Evolutionary conservation across 2,113 vertebrate genomes (phyloP), one percentile per base, ranked within the genome.

Genomic region (Leucopsar rothschildi): DNA sequence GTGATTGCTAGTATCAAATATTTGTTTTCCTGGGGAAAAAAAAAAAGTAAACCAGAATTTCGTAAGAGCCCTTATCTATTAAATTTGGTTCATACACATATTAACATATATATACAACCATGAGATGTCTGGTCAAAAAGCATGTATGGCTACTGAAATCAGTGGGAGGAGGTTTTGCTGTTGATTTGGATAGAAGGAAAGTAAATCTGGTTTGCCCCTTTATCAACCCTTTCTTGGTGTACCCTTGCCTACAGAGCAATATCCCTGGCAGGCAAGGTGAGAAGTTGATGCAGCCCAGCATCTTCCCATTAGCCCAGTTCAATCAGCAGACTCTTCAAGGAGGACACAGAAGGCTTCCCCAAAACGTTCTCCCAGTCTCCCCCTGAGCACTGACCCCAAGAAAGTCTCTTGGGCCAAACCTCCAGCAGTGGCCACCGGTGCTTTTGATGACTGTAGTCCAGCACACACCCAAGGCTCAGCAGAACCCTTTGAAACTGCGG

Each of bases 301-400:
- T 22, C 65, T 42, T 35, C 49, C 40, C 40, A 69, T 47, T 59
- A 44, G 27, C 49, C 57, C 14, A 20, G n/a, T 68, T 76, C 2
- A 3, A 64, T 23, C 42, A 47, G 45, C 20, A 56, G 37, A 47
- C 42, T 47, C 42, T 23, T 53, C n/a, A 18, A 65, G 57, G 21
- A 69, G 47, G 20, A 65, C 53, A 52, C 5, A 75, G n/a, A 70
- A 87, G 47, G 55, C 12, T 80, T 52, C 19, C 27, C 40, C 42
- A 60, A 52, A 90, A 72, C 0, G 0, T 59, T 52, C 49, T 37
- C 56, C 47, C 31, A 65, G 40, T 5, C 47, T 77, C 39, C 19
- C 28, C 29, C 44, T 23, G 25, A 52, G 28, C 11, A 76, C 10
- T 0, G 0, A 28, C 11, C 17, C 42, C n/a, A 72, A 4, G 19